phyloP scores from a whole-genome alignment of 2,113 vertebrate genomes.

The Pteruthius melanotis region DNA sequence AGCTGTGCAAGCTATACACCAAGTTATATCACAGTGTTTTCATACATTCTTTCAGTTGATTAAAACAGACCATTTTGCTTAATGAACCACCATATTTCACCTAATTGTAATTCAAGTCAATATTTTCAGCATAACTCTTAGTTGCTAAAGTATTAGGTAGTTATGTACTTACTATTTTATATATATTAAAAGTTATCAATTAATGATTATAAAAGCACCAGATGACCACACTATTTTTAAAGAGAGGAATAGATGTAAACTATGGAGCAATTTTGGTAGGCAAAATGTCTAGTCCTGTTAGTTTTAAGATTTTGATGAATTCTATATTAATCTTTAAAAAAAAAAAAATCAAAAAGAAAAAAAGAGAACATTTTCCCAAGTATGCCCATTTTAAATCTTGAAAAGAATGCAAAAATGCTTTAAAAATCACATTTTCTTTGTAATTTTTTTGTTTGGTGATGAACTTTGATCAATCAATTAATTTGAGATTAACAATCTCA shows the following conservation, averaged over 20 bases:
- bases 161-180: not conserved
- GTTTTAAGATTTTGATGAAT: not conserved
- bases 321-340: not conserved
- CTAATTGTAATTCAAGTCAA: not conserved
- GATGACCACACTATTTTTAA: not conserved
- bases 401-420: not conserved
- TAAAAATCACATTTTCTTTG: not conserved
- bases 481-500: not conserved
- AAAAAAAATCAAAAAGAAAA: not conserved
- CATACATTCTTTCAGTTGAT: not conserved
- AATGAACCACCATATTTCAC: not conserved
- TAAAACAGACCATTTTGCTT: not conserved
- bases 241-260: not conserved
- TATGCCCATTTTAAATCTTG: not conserved
- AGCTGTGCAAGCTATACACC: not conserved
- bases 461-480: not conserved
- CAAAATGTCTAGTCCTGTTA: not conserved
- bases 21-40: not conserved
- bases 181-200: not conserved
- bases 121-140: not conserved
- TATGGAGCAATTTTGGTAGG: not conserved
- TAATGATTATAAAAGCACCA: not conserved
- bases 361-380: not conserved
- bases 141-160: not conserved
- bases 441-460: not conserved